Percentiles rank a stretch among this genome's conserved stretches.
phyloP scores from a whole-genome alignment of 2,888 invertebrate genomes.

The Shargacucullia verbasci region DNA sequence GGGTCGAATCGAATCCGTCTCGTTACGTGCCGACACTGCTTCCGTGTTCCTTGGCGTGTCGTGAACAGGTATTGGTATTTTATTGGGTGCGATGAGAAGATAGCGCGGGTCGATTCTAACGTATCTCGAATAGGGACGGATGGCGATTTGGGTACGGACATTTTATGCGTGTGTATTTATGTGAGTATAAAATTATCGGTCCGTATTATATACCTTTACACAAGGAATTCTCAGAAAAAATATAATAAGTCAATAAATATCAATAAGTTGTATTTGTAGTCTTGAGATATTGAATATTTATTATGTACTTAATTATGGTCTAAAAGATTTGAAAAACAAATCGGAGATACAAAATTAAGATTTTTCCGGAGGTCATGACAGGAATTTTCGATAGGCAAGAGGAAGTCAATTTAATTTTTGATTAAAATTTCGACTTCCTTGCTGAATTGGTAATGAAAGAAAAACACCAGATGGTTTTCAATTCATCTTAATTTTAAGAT shows the following conservation, averaged over 20 bases:
- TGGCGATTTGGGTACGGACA: conserved; percentile 18
- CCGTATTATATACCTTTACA: conserved; percentile 2
- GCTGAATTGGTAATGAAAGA: conserved; percentile 38
- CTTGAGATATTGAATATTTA: conserved; percentile 3
- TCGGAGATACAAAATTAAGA: conserved; percentile 21
- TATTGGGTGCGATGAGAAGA: conserved; percentile 53
- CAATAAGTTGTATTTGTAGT: background rate
- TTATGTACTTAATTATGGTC: conserved; percentile 13
- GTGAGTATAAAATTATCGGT: conserved; percentile 2
- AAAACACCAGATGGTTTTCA: conserved; percentile 23
- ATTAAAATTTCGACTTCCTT: conserved; percentile 31
- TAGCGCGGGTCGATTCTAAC: conserved; percentile 30
- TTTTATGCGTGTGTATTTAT: conserved; percentile 10
- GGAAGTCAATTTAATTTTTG: conserved; percentile 32
- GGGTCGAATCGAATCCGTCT: conserved; percentile 47
- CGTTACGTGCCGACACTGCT: conserved; percentile 44
- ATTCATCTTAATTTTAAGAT: conserved; percentile 3
- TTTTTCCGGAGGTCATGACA: conserved; percentile 23
- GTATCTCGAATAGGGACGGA: conserved; percentile 18
- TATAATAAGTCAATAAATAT: background rate
- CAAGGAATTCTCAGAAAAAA: background rate
- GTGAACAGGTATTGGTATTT: conserved; percentile 55
- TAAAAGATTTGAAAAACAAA: conserved; percentile 23
- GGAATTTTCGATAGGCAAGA: conserved; percentile 31
- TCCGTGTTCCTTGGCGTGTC: conserved; percentile 48